A percentile compares a stretch with the other conserved stretches of the same genome.
Conservation (phyloP, 2,113 vertebrate genomes). For the Tragelaphus imberbis region DNA sequence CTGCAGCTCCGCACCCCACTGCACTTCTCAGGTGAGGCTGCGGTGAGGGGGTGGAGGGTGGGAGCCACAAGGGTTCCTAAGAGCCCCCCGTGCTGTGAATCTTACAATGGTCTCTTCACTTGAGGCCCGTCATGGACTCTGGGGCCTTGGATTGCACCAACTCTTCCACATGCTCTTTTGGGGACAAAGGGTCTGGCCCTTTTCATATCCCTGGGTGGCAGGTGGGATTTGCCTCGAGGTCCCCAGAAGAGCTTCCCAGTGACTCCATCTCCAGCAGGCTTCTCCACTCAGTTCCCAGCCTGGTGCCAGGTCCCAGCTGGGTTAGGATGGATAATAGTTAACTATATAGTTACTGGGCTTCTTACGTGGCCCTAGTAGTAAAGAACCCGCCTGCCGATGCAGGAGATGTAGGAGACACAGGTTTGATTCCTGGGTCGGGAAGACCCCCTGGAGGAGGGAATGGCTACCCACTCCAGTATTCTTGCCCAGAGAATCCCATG, state of each 20-base stretch:
- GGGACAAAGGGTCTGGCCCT: neutral
- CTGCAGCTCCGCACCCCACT: conserved; percentile 85
- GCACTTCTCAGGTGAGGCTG: conserved; percentile 85
- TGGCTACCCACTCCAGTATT: neutral
- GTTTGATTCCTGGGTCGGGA: neutral
- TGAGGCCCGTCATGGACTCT: neutral
- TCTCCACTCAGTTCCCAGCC: neutral
- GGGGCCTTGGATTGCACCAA: neutral
- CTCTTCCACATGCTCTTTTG: neutral
- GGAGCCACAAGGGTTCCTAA: too few species aligned
- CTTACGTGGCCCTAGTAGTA: neutral
- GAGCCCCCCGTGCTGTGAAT: neutral
- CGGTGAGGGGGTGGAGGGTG: neutral
- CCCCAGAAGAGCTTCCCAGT: neutral
- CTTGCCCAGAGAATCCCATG: neutral
- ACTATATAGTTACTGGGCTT: neutral
- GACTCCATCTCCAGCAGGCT: neutral
- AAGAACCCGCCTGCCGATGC: neutral
- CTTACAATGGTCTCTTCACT: neutral
- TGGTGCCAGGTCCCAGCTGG: neutral
- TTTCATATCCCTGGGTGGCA: too few species aligned
- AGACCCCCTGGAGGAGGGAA: neutral
- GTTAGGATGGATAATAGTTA: neutral
- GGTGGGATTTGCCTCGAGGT: neutral
- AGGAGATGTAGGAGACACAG: neutral